Percentiles rank a stretch among this genome's conserved stretches.
These are phyloP conservation scores for Ceramica pisi DNA, from an alignment of 2,888 invertebrate genomes.

Conservation along the genomic window DNA sequence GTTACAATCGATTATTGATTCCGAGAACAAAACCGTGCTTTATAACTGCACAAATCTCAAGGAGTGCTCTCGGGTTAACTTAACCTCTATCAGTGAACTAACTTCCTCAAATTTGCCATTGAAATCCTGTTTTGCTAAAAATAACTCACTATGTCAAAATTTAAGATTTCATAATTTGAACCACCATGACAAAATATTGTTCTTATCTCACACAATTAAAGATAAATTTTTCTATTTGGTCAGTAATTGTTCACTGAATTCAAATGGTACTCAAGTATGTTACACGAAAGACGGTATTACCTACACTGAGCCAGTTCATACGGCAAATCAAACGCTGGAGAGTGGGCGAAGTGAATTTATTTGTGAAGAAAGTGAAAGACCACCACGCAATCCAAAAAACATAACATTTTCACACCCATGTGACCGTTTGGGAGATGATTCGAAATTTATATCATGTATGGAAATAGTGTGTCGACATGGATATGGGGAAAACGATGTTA, in stretches of 20 bases:
- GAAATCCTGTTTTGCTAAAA: not conserved
- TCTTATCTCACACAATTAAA: not conserved
- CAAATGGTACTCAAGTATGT: not conserved
- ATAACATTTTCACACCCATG: no score
- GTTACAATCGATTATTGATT: not conserved
- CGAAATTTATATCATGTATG: no score
- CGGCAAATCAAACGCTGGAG: not conserved
- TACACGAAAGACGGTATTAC: not conserved
- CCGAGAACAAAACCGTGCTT: not conserved
- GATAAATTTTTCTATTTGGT: not conserved
- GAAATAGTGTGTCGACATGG: no score
- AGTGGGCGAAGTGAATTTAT: not conserved
- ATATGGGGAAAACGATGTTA: no score
- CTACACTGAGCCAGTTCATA: not conserved
- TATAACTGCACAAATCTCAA: not conserved
- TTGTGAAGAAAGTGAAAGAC: not conserved
- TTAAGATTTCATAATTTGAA: not conserved
- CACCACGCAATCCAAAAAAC: no score
- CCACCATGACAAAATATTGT: not conserved
- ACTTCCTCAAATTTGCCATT: not conserved
- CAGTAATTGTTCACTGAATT: not conserved
- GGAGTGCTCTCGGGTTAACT: not conserved
- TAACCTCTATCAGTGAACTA: not conserved
- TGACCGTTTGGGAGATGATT: no score
- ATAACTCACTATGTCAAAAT: not conserved